Conservation (phyloP, 2,888 invertebrate species). For the Phymatocera aterrima region DNA sequence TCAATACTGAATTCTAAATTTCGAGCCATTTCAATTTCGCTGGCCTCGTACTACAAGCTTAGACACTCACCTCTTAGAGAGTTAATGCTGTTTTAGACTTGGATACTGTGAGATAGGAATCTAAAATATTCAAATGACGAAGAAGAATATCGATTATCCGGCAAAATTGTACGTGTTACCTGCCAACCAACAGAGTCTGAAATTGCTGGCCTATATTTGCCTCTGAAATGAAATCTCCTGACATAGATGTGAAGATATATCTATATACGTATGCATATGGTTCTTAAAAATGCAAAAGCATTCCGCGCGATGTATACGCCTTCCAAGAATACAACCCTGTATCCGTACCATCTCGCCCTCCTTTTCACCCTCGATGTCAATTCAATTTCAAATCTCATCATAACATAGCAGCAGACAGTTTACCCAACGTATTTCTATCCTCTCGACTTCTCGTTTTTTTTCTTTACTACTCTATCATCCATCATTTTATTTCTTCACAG, state of each 20-base stretch:
- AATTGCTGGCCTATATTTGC: slow-evolving; percentile 30
- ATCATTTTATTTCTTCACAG: not conserved
- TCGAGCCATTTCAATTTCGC: too few species aligned
- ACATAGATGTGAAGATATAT: not conserved
- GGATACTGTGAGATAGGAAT: not conserved
- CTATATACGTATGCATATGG: not conserved
- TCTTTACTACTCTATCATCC: not conserved
- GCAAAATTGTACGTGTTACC: slow-evolving; percentile 20
- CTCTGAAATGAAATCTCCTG: slow-evolving; percentile 9
- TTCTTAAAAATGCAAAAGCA: slow-evolving; percentile 38
- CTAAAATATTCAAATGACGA: not conserved
- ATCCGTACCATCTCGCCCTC: slow-evolving; percentile 15
- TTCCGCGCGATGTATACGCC: not conserved
- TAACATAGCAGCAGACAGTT: slow-evolving; percentile 15
- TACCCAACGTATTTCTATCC: not conserved
- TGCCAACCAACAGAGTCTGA: slow-evolving; percentile 4
- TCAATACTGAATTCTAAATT: not conserved
- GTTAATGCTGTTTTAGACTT: not conserved
- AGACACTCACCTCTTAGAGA: not conserved
- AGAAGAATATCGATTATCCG: slow-evolving; percentile 22
- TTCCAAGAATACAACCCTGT: not conserved
- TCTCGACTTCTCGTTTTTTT: not conserved
- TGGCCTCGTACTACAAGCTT: not conserved
- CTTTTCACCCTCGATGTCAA: slow-evolving; percentile 15
- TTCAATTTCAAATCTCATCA: slow-evolving; percentile 40